Conservation (phyloP, 1,140 invertebrate genomes). For the Drusus annulatus region DNA sequence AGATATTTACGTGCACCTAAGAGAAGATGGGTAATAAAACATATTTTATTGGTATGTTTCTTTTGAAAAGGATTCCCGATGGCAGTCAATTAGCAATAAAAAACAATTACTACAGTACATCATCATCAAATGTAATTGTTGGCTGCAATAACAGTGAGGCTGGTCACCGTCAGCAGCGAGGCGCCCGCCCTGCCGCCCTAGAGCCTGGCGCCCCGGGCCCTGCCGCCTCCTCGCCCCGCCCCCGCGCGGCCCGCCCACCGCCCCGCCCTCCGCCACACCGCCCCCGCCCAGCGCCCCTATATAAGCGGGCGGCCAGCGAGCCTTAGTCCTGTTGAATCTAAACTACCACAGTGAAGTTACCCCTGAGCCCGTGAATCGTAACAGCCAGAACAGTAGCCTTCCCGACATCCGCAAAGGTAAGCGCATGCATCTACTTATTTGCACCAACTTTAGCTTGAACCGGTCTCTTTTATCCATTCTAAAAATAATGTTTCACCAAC, state of each 20-base stretch:
- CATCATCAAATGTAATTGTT: too few relatives aligned
- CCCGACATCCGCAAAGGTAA: not conserved
- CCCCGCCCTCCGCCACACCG: not conserved
- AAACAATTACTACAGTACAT: too few relatives aligned
- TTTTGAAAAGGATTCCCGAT: too few relatives aligned
- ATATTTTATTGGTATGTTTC: too few relatives aligned
- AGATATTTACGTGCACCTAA: too few relatives aligned
- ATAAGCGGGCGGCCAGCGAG: conserved; percentile 5
- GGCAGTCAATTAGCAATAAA: too few relatives aligned
- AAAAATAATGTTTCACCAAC: too few relatives aligned
- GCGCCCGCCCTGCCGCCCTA: not conserved
- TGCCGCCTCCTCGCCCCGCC: not conserved
- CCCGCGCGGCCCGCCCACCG: not conserved
- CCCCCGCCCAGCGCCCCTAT: not conserved
- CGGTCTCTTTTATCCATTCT: too few relatives aligned
- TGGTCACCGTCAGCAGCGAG: too few relatives aligned
- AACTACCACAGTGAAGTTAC: conserved; percentile 24
- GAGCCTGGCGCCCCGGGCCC: not conserved
- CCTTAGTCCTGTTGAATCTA: conserved; percentile 15
- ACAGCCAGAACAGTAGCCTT: not conserved
- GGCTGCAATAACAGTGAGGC: too few relatives aligned
- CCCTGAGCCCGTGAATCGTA: not conserved
- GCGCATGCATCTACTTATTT: not conserved
- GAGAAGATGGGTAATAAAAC: too few relatives aligned
- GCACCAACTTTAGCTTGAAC: too few relatives aligned